Evolutionary conservation across 2,797 vertebrate species (phyloP).

Genomic region (Acanthurus lineatus): DNA sequence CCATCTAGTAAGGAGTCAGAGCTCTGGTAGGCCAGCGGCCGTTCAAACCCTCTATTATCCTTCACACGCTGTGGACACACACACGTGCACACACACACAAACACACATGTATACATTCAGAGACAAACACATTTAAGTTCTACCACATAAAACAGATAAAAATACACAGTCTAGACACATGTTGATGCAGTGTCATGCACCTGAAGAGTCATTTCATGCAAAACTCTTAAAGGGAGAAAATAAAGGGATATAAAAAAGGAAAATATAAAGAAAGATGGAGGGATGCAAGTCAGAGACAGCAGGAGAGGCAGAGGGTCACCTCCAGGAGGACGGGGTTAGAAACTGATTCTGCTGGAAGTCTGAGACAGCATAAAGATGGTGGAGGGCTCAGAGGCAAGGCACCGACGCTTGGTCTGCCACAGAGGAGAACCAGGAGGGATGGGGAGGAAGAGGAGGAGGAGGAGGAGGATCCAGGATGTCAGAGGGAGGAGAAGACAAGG

Average conservation of each 20-base stretch:
- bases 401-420: conserved; percentile 94
- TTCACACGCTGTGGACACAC: conserved; percentile 72
- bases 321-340: conserved; percentile 88
- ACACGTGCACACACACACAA: conserved; percentile 25
- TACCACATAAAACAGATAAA: not conserved
- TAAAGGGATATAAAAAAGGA: too few species aligned
- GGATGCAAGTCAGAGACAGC: conserved; percentile 84
- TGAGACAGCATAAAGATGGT: conserved; percentile 99
- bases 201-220: too few species aligned
- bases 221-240: too few species aligned
- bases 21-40: conserved; percentile 81
- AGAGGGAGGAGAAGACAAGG: conserved; percentile 36
- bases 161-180: conserved; percentile 3
- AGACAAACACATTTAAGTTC: conserved; percentile 25
- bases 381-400: conserved; percentile 98
- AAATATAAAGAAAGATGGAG: conserved; percentile 95
- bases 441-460: conserved; percentile 69
- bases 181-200: too few species aligned
- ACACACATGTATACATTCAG: conserved; percentile 25
- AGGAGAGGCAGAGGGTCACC: conserved; percentile 83
- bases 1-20: conserved; percentile 94
- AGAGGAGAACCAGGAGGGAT: conserved; percentile 51
- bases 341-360: conserved; percentile 99
- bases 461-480: conserved; percentile 65
- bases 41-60: conserved; percentile 84